Evolutionary conservation across 2,888 invertebrate genomes (phyloP).

Genomic region (Malacosoma neustria): DNA sequence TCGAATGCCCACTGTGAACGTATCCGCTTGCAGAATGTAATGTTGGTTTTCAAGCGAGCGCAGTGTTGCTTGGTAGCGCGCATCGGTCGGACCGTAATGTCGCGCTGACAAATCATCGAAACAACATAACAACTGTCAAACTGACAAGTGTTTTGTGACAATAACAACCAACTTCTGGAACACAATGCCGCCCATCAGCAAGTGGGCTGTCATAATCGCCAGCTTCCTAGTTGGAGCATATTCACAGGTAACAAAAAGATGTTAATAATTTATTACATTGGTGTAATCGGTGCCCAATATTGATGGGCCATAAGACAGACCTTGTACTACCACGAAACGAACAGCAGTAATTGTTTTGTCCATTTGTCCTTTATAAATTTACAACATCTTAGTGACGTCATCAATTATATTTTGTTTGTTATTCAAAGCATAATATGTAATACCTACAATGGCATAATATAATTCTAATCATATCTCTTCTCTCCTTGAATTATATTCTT

Average conservation of each 20-base stretch:
- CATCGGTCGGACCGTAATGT: constrained; percentile 51
- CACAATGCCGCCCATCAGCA: constrained; percentile 36
- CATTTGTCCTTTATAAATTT: neutral
- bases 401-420: neutral
- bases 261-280: neutral
- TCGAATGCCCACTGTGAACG: constrained; percentile 35
- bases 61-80: constrained; percentile 60
- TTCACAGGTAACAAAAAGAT: constrained; percentile 44
- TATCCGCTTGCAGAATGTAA: constrained; percentile 60
- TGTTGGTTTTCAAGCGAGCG: constrained; percentile 41
- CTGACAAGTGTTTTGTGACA: constrained; percentile 24
- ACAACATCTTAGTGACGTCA: neutral
- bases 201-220: constrained; percentile 38
- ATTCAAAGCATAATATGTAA: neutral
- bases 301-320: neutral
- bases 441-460: no score
- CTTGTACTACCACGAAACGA: neutral
- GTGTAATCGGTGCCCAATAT: neutral
- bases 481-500: no score
- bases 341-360: neutral
- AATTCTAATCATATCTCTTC: no score
- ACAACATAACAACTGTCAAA: constrained; percentile 27
- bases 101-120: constrained; percentile 34
- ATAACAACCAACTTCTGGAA: constrained; percentile 28
- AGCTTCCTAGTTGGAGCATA: constrained; percentile 37